Percentiles rank a stretch among this genome's conserved stretches.
phyloP scores from a whole-genome alignment of 2,113 vertebrate species.

The Ariopsis seemanni region DNA sequence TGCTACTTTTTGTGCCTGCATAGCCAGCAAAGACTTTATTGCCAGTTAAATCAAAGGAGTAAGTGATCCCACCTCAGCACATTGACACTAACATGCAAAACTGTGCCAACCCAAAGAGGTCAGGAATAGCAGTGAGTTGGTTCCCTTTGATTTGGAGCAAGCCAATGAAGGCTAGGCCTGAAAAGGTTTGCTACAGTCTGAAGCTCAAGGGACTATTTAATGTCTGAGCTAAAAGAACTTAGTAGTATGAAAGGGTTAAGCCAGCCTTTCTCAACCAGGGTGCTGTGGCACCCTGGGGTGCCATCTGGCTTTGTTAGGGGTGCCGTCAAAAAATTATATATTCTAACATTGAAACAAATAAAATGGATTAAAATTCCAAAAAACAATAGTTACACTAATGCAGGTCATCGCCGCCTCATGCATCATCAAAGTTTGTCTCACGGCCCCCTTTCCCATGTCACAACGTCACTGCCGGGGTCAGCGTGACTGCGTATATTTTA shows the following conservation, averaged over 20 bases:
- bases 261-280: too few relatives aligned
- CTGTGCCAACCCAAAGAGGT: constrained; percentile 7
- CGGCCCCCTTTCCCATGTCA: too few relatives aligned
- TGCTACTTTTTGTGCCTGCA: background rate
- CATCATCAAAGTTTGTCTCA: too few relatives aligned
- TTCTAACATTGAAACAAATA: too few relatives aligned
- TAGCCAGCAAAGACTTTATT: background rate
- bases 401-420: too few relatives aligned
- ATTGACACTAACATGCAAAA: constrained; percentile 40
- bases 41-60: constrained; percentile 19
- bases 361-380: too few relatives aligned
- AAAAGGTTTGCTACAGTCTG: constrained; percentile 56
- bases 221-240: constrained; percentile 66
- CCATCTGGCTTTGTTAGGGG: too few relatives aligned
- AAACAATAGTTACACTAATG: too few relatives aligned
- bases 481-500: too few relatives aligned
- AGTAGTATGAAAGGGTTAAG: constrained; percentile 64
- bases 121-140: constrained; percentile 22
- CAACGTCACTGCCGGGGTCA: too few relatives aligned
- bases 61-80: constrained; percentile 31
- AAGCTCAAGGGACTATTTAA: constrained; percentile 60
- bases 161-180: constrained; percentile 45
- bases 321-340: too few relatives aligned
- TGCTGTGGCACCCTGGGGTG: too few relatives aligned
- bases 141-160: constrained; percentile 50